Evolutionary conservation across 2,113 vertebrate species (phyloP), one percentile per base, ranked within the genome.

Genomic region (Rutilus rutilus): DNA sequence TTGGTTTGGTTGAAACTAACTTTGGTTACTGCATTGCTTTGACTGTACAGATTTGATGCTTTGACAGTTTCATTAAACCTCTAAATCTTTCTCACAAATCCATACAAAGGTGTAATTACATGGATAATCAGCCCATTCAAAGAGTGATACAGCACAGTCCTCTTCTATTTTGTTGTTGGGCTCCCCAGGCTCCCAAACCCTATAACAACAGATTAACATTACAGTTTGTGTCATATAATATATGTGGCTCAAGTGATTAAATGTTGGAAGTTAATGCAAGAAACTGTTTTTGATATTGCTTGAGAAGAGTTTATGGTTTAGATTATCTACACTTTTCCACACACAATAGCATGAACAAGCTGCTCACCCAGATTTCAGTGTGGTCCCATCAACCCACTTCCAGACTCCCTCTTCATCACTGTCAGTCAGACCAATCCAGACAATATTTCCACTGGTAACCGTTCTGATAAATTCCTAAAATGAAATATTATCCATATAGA

Each of bases 321-420:
- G 6, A 59, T 54, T 54, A 54, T 54, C 19, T 23, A 57, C 19
- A 57, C 17, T 7, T 57, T 57, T 57, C 17, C 54, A 21, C 21
- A 60, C 8, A 60, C 23, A 60, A n/a, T 23, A 10, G 23, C 11
- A 9, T 60, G 8, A 60, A 23, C 57, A 60, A 9, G 8, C 2
- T 10, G 59, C 83, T 79, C 11, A 59, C 76, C 62, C 5, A 36
- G 14, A 6, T 47, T 1, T 69, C 60, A 54, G 27, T 57, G 4
- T 27, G 11, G 1, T 57, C 21, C 50, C 76, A 79, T 79, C 27
- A 67, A 59, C 76, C 84, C 77, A 47, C 71, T 60, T 69, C 84
- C 60, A 69, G 4, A 0, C 47, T 19, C 54, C 83, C 14, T 69
- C 75, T 6, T 19, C 10, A 2, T 71, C 75, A 79, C 5, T 59